Percentiles rank a stretch among this genome's conserved stretches.
These are phyloP conservation scores for Nicator chloris DNA, from an alignment of 2,113 vertebrate genomes.

Conservation along the genomic window DNA sequence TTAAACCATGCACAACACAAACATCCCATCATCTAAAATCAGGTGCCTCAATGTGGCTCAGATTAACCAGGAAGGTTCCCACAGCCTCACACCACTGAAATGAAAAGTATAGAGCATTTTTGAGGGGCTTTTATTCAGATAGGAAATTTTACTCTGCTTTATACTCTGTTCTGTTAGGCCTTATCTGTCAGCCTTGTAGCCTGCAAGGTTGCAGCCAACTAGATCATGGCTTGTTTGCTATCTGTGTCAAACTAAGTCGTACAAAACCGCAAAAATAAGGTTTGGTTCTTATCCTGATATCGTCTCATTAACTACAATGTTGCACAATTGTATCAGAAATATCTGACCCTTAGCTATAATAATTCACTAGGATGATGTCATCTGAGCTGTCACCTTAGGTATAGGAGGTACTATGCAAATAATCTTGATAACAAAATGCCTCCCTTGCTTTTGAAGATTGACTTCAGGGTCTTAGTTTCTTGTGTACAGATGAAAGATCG, in stretches of 20 bases:
- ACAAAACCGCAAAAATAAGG: slow-evolving; percentile 39
- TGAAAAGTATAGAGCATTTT: neutral
- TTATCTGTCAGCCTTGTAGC: neutral
- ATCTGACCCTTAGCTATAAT: slow-evolving; percentile 58
- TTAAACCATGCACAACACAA: neutral
- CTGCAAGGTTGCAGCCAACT: neutral
- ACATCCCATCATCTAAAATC: neutral
- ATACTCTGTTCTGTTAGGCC: neutral
- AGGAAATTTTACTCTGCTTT: neutral
- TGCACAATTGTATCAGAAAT: slow-evolving; percentile 50
- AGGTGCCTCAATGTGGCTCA: neutral
- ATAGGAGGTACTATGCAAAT: slow-evolving; percentile 43
- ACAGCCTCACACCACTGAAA: neutral
- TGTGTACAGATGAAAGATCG: neutral
- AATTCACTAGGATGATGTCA: slow-evolving; percentile 47
- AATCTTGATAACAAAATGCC: slow-evolving; percentile 21
- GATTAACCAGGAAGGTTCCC: neutral
- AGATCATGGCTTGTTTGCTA: neutral
- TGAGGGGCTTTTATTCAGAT: neutral
- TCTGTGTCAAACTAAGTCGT: neutral
- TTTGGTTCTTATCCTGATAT: slow-evolving; percentile 36
- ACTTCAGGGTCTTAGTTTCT: neutral
- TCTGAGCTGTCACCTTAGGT: neutral
- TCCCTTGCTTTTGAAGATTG: slow-evolving; percentile 40
- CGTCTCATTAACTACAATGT: slow-evolving; percentile 12